phyloP scores from a whole-genome alignment of 2,113 vertebrate genomes.

The Trichechus manatus region DNA sequence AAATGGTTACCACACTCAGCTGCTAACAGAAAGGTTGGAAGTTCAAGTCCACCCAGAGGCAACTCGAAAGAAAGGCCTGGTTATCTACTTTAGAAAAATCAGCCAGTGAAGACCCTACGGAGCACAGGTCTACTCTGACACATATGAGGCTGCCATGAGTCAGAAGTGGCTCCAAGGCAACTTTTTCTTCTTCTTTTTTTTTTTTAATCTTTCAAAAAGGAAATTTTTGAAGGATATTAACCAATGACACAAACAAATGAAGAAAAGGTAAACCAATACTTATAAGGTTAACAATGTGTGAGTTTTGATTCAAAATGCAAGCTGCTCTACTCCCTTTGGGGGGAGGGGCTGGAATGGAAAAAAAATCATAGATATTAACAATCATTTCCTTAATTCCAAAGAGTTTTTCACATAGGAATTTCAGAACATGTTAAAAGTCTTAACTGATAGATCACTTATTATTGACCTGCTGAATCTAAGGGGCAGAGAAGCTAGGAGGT shows the following conservation, averaged over 20 bases:
- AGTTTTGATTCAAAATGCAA: constrained; percentile 40
- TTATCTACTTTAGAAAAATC: neutral
- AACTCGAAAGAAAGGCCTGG: neutral
- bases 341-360: neutral
- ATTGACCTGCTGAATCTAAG: neutral
- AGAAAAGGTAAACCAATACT: constrained; percentile 45
- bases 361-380: constrained; percentile 25
- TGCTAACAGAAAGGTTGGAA: neutral
- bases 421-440: neutral
- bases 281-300: constrained; percentile 36
- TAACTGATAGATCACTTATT: neutral
- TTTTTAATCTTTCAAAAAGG: constrained; percentile 18
- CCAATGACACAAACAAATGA: constrained; percentile 34
- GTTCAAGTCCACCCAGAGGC: neutral
- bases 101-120: neutral
- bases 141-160: too few relatives aligned
- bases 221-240: constrained; percentile 46
- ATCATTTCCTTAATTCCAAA: constrained; percentile 51
- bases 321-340: neutral
- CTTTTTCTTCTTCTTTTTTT: too few relatives aligned
- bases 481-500: neutral
- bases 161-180: too few relatives aligned
- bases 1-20: neutral
- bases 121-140: neutral
- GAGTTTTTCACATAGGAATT: neutral